Percentiles rank a stretch among this genome's conserved stretches.
Evolutionary conservation across 2,888 invertebrate species (phyloP).

Genomic region (Cactoblastis cactorum): DNA sequence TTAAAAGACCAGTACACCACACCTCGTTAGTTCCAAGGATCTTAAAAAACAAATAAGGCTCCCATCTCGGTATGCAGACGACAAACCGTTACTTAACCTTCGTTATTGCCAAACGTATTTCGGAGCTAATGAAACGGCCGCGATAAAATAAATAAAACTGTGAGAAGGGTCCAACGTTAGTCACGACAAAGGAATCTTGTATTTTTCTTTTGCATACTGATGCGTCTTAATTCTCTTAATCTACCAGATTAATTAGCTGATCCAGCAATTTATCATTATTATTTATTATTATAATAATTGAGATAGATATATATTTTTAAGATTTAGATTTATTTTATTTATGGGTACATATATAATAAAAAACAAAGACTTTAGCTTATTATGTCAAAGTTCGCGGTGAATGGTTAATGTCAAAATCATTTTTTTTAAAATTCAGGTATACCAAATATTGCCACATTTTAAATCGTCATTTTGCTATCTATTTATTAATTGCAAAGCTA

Average conservation of each 20-base stretch:
- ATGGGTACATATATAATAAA: no score
- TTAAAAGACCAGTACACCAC: neutral
- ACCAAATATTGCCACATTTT: no score
- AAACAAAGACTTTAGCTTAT: no score
- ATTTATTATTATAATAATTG: no score
- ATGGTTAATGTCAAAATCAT: no score
- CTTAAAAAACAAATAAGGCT: neutral
- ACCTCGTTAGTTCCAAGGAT: neutral
- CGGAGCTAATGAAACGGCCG: neutral
- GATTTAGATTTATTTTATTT: no score
- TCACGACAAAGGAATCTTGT: neutral
- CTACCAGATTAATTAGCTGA: neutral
- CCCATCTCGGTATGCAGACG: neutral
- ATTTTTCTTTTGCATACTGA: neutral
- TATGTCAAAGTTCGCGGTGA: no score
- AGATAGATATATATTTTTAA: no score
- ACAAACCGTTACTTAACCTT: conserved; percentile 9
- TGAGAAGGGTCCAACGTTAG: conserved; percentile 4
- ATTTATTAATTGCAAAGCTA: no score
- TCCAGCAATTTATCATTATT: no score
- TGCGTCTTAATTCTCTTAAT: neutral
- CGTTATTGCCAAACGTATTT: conserved; percentile 4
- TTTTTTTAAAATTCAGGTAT: no score
- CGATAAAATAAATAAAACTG: conserved; percentile 2
- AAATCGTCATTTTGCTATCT: no score